Conservation (phyloP, 2,888 invertebrate species). For the Nysson spinosus region DNA sequence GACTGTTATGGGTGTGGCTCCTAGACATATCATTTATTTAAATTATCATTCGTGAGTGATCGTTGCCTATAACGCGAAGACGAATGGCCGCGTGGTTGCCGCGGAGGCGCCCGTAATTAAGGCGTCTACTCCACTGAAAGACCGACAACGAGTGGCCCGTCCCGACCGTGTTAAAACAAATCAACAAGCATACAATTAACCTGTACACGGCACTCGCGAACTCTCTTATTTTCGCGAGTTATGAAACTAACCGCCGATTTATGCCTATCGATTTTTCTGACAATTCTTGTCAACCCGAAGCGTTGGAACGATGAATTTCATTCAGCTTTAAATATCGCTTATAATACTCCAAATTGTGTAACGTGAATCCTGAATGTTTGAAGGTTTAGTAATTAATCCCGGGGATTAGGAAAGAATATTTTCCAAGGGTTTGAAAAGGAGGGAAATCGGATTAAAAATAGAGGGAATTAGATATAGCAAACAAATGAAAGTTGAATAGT, state of each 20-base stretch:
- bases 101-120: conserved; percentile 24
- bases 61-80: conserved; percentile 7
- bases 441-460: no score
- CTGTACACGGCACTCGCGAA: not conserved
- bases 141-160: not conserved
- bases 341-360: no score
- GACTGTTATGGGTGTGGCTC: conserved; percentile 20
- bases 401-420: no score
- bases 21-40: conserved; percentile 31
- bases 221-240: conserved; percentile 7
- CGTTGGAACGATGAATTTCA: no score
- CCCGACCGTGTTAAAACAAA: conserved; percentile 9
- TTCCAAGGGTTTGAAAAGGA: no score
- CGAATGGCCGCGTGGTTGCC: conserved; percentile 2
- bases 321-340: no score
- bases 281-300: no score
- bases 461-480: no score
- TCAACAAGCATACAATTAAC: conserved; percentile 3
- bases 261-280: no score
- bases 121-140: conserved; percentile 23
- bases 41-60: conserved; percentile 33
- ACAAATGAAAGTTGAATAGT: no score
- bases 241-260: not conserved
- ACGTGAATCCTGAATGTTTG: no score
- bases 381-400: no score